These are phyloP conservation scores for Microtus obscurus DNA, from an alignment of 2,797 vertebrate genomes.

Conservation along the genomic window DNA sequence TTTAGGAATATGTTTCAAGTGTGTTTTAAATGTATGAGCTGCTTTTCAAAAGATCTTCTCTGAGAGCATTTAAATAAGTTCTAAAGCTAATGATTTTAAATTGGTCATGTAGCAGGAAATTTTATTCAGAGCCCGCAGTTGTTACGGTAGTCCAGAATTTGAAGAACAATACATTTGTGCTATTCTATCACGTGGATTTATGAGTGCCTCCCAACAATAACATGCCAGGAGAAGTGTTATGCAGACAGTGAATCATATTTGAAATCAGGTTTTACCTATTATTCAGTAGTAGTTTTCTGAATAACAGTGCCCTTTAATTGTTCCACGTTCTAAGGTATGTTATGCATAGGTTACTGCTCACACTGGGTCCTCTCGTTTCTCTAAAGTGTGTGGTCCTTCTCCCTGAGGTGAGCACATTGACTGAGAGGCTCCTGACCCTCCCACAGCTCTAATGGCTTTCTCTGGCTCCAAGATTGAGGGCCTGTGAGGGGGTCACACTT, in stretches of 20 bases:
- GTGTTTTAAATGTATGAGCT: neutral
- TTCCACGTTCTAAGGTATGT: neutral
- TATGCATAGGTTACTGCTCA: neutral
- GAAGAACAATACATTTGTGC: neutral
- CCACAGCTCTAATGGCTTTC: neutral
- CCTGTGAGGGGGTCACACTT: neutral
- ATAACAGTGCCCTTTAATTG: neutral
- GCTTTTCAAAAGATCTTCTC: neutral
- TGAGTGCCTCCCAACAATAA: neutral
- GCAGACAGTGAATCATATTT: neutral
- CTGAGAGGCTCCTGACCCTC: neutral
- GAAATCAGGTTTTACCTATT: constrained; percentile 30
- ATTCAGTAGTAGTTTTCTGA: neutral
- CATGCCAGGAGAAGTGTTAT: constrained; percentile 7
- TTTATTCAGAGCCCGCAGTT: neutral
- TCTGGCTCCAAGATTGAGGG: neutral
- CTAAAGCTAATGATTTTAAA: constrained; percentile 34
- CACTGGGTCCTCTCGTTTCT: neutral
- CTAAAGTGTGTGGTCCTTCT: neutral
- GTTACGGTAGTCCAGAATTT: neutral
- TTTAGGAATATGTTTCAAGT: neutral
- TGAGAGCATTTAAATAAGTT: constrained; percentile 29
- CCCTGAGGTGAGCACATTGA: neutral
- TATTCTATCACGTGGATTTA: neutral
- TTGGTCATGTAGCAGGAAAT: neutral